phyloP scores from a whole-genome alignment of 30 jellyfish, hydroid and myxozoan species.

The Hydractinia symbiolongicarpus region DNA sequence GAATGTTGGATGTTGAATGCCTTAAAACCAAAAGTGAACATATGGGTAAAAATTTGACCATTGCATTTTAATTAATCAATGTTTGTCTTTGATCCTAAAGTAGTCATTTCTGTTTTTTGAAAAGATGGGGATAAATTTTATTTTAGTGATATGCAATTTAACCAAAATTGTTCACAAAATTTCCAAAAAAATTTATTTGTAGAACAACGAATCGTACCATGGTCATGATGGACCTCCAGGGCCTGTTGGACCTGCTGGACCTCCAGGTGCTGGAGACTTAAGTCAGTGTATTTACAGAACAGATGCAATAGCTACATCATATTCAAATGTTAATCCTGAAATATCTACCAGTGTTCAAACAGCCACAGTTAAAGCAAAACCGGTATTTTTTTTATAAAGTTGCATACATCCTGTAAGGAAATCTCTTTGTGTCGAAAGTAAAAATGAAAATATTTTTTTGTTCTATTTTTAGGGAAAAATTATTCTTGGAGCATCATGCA shows the following conservation, averaged over 20 bases:
- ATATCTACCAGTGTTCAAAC: too few relatives aligned
- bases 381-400: background rate
- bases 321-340: background rate
- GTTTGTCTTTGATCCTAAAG: too few relatives aligned
- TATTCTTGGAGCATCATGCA: conserved; percentile 20
- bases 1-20: too few relatives aligned
- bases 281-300: conserved; percentile 10
- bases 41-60: too few relatives aligned
- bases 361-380: too few relatives aligned
- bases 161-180: too few relatives aligned
- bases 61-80: too few relatives aligned
- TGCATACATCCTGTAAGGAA: background rate
- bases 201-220: background rate
- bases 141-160: too few relatives aligned
- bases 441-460: background rate
- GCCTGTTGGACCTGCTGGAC: conserved; percentile 25
- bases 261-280: conserved; percentile 24
- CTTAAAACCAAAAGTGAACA: too few relatives aligned
- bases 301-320: background rate
- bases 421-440: background rate
- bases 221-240: conserved; percentile 23
- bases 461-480: background rate
- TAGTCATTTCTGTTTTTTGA: too few relatives aligned
- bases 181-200: background rate
- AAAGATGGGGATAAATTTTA: too few relatives aligned